Conservation (phyloP, 2,113 vertebrate species). For the Dissostichus mawsoni region DNA sequence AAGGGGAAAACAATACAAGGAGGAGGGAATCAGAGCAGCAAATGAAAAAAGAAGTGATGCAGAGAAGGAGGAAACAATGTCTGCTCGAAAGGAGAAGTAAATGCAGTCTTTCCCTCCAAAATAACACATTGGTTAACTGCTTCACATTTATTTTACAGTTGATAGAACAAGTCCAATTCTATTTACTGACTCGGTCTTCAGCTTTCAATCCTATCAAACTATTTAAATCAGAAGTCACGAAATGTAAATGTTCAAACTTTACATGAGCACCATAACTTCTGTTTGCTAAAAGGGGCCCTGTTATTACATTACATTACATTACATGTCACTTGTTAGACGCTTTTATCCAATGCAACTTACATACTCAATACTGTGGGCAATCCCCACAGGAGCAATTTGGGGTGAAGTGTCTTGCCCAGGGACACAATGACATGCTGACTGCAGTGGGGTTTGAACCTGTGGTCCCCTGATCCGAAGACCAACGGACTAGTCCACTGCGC, state of each 20-base stretch:
- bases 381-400: no score
- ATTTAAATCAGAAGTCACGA: neutral
- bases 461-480: no score
- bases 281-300: no score
- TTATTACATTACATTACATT: no score
- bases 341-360: no score
- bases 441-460: no score
- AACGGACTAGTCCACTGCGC: no score
- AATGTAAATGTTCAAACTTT: neutral
- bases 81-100: neutral
- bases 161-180: neutral
- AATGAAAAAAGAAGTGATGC: neutral
- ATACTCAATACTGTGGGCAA: no score
- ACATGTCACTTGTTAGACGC: no score
- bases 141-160: neutral
- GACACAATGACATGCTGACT: no score
- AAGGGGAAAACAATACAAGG: conserved; percentile 12
- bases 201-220: neutral
- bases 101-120: neutral
- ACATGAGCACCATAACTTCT: neutral
- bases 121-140: neutral
- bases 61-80: neutral
- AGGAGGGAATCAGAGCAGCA: neutral
- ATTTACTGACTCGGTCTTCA: neutral
- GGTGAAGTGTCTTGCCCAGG: no score